These are phyloP conservation scores for Lasiurus cinereus DNA, from an alignment of 2,113 vertebrate species.

Conservation along the genomic window DNA sequence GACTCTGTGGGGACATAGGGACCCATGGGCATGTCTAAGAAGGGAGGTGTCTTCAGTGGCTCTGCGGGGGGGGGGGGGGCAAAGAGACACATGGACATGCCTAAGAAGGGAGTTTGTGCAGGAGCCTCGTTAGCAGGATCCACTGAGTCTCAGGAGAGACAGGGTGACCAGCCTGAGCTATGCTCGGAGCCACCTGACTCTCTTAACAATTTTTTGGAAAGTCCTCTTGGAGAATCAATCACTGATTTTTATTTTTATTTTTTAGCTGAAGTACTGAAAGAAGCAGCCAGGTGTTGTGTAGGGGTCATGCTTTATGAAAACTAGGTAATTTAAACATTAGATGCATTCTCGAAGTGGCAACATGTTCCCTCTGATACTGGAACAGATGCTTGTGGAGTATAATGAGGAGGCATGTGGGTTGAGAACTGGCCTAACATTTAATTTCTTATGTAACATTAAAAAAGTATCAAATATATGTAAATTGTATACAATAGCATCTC, in stretches of 20 bases:
- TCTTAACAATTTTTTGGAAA: not conserved
- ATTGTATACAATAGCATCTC: not conserved
- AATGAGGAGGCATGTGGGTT: not conserved
- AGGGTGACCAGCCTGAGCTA: not conserved
- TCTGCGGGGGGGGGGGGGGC: not conserved
- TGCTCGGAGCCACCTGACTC: not conserved
- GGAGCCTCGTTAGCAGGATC: not conserved
- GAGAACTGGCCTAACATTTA: not conserved
- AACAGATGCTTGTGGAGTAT: not conserved
- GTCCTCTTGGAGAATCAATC: not conserved
- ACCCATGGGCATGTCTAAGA: not conserved
- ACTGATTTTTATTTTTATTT: not conserved
- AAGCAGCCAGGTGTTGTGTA: not conserved
- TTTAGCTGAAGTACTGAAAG: not conserved
- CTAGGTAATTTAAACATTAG: not conserved
- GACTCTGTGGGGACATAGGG: not conserved
- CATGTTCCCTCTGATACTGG: not conserved
- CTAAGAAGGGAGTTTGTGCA: not conserved
- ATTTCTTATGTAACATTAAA: not conserved
- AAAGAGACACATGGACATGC: not conserved
- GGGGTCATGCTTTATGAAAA: not conserved
- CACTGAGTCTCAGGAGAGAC: not conserved
- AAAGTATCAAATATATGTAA: not conserved
- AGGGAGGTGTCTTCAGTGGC: not conserved
- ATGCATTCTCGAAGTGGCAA: constrained; percentile 6